These are phyloP conservation scores for Caenorhabditis afra DNA, from an alignment of 2,888 invertebrate species.

Conservation along the genomic window DNA sequence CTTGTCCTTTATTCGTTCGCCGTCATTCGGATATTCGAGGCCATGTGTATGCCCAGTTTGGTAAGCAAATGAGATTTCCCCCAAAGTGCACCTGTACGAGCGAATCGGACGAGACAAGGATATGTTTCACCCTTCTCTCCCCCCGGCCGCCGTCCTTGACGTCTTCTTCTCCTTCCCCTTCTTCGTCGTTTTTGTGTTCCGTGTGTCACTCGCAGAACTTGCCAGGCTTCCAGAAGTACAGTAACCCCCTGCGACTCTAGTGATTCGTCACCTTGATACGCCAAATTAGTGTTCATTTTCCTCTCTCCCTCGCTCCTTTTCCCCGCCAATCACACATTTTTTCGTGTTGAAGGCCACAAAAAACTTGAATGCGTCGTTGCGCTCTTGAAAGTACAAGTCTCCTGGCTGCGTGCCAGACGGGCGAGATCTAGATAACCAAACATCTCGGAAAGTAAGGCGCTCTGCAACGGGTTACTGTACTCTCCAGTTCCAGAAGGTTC, in stretches of 20 bases:
- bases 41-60: conserved; percentile 54
- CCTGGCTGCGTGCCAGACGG: conserved; percentile 45
- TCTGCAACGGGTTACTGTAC: too few species aligned
- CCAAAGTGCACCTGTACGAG: conserved; percentile 52
- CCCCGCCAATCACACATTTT: conserved; percentile 10
- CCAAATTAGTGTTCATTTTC: conserved; percentile 38
- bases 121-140: conserved; percentile 47
- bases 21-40: conserved; percentile 39
- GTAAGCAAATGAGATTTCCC: conserved; percentile 54
- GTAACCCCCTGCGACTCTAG: too few species aligned
- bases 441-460: conserved; percentile 22
- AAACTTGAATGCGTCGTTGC: conserved; percentile 35
- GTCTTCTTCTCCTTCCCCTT: conserved; percentile 13
- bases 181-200: conserved; percentile 17
- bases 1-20: conserved; percentile 20
- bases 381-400: conserved; percentile 45
- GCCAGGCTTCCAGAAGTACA: too few species aligned
- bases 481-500: too few species aligned
- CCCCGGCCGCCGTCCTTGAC: conserved; percentile 28
- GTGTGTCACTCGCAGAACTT: conserved; percentile 9
- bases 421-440: conserved; percentile 32
- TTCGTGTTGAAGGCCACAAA: conserved; percentile 38
- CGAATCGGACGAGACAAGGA: conserved; percentile 26
- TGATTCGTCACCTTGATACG: conserved; percentile 12
- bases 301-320: conserved; percentile 2